Evolutionary conservation across 2,113 vertebrate species (phyloP).

Genomic region (Leucosticte australis): DNA sequence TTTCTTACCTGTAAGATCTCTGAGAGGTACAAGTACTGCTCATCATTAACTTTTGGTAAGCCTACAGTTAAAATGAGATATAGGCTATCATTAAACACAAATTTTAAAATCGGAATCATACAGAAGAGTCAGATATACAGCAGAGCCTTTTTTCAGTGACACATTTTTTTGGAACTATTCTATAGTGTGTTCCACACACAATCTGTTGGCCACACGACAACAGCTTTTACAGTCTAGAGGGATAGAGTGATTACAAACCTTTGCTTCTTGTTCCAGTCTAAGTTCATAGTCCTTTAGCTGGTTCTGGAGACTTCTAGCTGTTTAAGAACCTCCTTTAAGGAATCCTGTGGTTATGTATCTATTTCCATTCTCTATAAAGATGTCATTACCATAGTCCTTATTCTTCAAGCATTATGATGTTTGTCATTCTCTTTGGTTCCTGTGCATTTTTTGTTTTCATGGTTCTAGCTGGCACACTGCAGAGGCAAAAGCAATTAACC

Average conservation of each 20-base stretch:
- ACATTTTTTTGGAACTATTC: background rate
- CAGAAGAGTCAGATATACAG: background rate
- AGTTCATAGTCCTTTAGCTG: constrained; percentile 82
- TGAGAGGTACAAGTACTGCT: constrained; percentile 74
- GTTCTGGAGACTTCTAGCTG: constrained; percentile 80
- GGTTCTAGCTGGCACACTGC: background rate
- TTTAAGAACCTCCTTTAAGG: constrained; percentile 79
- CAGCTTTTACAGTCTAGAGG: background rate
- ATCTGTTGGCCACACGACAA: background rate
- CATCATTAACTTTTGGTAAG: constrained; percentile 84
- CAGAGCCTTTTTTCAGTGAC: background rate
- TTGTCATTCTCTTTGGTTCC: background rate
- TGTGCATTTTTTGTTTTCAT: background rate
- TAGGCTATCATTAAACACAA: background rate
- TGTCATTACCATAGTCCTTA: background rate
- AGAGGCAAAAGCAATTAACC: background rate
- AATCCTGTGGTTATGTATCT: constrained; percentile 66
- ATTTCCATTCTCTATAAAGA: background rate
- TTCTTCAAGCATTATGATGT: background rate
- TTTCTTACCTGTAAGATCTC: constrained; percentile 83
- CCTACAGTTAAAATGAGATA: constrained; percentile 61
- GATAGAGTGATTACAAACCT: constrained; percentile 72
- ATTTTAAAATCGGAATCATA: background rate
- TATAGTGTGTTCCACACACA: background rate
- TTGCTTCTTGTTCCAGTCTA: constrained; percentile 81